Evolutionary conservation across 2,797 vertebrate genomes (phyloP), one percentile per base, ranked within the genome.

Genomic region (Pygocentrus nattereri): DNA sequence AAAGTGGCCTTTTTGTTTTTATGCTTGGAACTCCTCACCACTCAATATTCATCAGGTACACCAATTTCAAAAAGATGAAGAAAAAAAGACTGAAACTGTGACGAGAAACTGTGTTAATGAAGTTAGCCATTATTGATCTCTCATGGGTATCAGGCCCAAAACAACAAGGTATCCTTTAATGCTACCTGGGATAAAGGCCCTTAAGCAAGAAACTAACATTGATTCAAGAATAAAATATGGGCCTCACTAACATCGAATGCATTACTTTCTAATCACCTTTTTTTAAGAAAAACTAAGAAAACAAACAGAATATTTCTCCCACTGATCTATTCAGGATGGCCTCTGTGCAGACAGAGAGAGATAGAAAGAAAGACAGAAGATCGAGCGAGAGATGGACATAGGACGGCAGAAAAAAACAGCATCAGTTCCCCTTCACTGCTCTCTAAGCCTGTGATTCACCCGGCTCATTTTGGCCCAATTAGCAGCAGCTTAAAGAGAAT

Each of bases 391-490:
- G 15, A 30, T 31, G 47, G 23, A 54, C 15, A 16, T 54, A 59
- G 2, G 47, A 8, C 59, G 67, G 58, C 54, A 50, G 49, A 64
- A 67, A 69, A 79, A 74, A 65, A 56, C 58, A 67, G 47, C 75
- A 73, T 58, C 27, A 21, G 59, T 78, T 82, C 21, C 59, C 77
- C 52, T 72, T 83, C 50, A 34, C 54, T 78, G 76, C 76, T 83
- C 70, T 61, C 71, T 69, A 65, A 79, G 71, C 76, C 71, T 75
- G 64, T 75, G 71, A 80, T 76, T 82, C 73, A 82, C 67, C 65
- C 89, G 82, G 85, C 89, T 89, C 85, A 90, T 91, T 93, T 90
- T 92, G 90, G 92, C 90, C 92, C 92, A 94, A 94, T 94, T 95
- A 95, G 89, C 88, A 86, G 85, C 82, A 88, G 92, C 91, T 93